These are phyloP conservation scores for Dermatophagoides farinae DNA, from an alignment of 1,140 invertebrate species.

Conservation along the genomic window DNA sequence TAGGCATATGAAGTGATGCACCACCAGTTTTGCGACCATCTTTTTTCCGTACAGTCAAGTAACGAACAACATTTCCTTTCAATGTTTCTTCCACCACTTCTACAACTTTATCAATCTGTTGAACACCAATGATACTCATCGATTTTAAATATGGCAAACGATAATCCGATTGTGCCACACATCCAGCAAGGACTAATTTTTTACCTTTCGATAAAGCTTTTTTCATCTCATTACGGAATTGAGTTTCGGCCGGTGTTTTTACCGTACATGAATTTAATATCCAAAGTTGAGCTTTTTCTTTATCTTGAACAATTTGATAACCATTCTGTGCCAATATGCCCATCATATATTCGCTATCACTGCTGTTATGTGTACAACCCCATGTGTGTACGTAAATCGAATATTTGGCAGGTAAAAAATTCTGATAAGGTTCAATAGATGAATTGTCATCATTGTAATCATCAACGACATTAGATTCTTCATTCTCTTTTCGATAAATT, in stretches of 20 bases:
- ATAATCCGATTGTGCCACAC: conserved; percentile 56
- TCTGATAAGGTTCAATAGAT: background rate
- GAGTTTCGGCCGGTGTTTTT: conserved; percentile 87
- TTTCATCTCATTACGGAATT: conserved; percentile 81
- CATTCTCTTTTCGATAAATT: background rate
- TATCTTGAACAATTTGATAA: conserved; percentile 60
- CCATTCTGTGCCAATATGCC: conserved; percentile 70
- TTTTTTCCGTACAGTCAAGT: conserved; percentile 59
- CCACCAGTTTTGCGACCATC: conserved; percentile 57
- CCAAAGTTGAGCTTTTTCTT: conserved; percentile 70
- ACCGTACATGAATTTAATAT: conserved; percentile 92
- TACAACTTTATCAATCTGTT: conserved; percentile 92
- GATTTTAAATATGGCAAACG: conserved; percentile 42
- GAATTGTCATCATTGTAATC: background rate
- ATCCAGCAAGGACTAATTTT: conserved; percentile 78
- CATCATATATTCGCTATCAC: conserved; percentile 87
- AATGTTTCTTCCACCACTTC: conserved; percentile 95
- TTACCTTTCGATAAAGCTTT: conserved; percentile 51
- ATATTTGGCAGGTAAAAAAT: conserved; percentile 44
- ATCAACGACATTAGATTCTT: background rate
- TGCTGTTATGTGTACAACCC: conserved; percentile 92
- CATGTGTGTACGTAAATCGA: conserved; percentile 85
- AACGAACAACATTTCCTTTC: conserved; percentile 64
- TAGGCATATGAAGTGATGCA: conserved; percentile 63
- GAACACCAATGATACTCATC: conserved; percentile 80